A percentile compares a stretch with the other conserved stretches of the same genome.
phyloP scores from a whole-genome alignment of 2,888 invertebrate species.

The Acrobasis consociella region DNA sequence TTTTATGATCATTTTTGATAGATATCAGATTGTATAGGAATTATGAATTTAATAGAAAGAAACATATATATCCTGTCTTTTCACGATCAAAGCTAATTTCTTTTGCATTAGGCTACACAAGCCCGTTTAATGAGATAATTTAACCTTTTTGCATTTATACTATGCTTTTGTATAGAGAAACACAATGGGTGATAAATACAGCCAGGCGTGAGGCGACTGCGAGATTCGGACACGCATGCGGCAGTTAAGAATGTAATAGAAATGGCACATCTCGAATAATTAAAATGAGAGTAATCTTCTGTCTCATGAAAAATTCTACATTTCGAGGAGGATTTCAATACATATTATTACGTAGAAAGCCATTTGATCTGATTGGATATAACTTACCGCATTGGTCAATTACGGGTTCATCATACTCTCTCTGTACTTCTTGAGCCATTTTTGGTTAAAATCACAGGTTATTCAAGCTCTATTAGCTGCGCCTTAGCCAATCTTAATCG shows the following conservation, averaged over 20 bases:
- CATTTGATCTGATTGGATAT: no score
- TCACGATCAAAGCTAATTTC: slow-evolving; percentile 29
- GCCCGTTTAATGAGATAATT: slow-evolving; percentile 40
- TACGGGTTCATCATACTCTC: no score
- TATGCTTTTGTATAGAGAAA: slow-evolving; percentile 51
- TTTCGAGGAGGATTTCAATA: not conserved
- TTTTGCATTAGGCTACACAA: slow-evolving; percentile 33
- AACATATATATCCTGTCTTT: slow-evolving; percentile 10
- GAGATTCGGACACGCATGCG: slow-evolving; percentile 36
- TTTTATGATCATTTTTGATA: no score
- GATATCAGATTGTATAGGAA: no score
- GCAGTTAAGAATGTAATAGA: slow-evolving; percentile 20
- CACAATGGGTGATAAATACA: slow-evolving; percentile 58
- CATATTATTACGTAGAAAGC: no score
- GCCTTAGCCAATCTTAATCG: no score
- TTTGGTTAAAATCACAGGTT: no score
- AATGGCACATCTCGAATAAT: not conserved
- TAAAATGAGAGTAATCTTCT: not conserved
- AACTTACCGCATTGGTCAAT: no score
- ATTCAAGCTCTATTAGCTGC: no score
- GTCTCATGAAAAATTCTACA: no score
- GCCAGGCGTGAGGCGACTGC: slow-evolving; percentile 43
- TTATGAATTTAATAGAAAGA: no score
- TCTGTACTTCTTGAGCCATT: no score
- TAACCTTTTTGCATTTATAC: slow-evolving; percentile 50